Conservation (phyloP, 1,140 invertebrate species). For the Panonychus citri region DNA sequence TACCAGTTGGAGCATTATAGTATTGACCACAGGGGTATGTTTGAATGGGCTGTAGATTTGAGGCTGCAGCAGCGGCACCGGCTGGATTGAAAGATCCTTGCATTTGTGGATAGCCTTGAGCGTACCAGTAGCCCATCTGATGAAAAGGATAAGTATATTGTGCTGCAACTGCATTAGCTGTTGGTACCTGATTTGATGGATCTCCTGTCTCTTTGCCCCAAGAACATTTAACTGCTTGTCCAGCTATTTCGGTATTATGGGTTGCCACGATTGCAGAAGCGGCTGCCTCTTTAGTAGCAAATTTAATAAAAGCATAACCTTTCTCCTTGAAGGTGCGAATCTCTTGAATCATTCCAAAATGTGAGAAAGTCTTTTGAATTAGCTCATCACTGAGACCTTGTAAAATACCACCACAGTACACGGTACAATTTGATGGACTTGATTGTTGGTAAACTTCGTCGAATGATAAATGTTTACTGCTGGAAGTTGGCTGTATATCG, state of each 20-base stretch:
- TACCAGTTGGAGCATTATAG: not conserved
- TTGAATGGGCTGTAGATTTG: not conserved
- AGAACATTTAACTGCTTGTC: constrained; percentile 88
- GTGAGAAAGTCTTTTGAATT: constrained; percentile 84
- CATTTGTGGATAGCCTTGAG: not conserved
- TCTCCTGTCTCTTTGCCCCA: constrained; percentile 95
- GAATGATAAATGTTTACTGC: constrained; percentile 70
- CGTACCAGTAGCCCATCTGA: not conserved
- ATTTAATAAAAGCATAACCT: constrained; percentile 93
- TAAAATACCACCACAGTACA: constrained; percentile 91
- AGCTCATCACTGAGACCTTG: constrained; percentile 82
- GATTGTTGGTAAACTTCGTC: constrained; percentile 96
- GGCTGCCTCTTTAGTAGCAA: constrained; percentile 87
- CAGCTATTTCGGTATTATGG: constrained; percentile 89
- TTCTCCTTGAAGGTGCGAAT: constrained; percentile 98
- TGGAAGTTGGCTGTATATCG: constrained; percentile 31
- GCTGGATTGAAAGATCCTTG: not conserved
- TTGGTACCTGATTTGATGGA: constrained; percentile 30
- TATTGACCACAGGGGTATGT: constrained; percentile 1
- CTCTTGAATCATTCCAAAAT: constrained; percentile 86
- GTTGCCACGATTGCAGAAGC: constrained; percentile 90
- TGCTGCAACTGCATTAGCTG: constrained; percentile 15
- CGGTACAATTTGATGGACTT: constrained; percentile 92
- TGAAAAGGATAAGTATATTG: constrained; percentile 23
- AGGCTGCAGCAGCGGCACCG: not conserved